phyloP scores from a whole-genome alignment of 2,797 vertebrate species.

The Sebastes trivittatus region DNA sequence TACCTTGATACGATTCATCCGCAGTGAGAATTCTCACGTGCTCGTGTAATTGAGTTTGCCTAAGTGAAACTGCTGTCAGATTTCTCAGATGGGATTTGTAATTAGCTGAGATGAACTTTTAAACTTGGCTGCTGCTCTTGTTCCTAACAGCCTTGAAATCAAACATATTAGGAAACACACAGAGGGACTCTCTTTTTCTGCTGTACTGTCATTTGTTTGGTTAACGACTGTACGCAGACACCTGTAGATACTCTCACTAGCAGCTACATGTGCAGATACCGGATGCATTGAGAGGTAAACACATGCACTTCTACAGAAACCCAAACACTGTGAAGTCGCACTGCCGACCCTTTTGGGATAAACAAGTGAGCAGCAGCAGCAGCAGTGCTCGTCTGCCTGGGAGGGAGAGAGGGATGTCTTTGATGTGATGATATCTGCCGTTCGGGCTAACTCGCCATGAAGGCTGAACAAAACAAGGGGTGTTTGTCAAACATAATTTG shows the following conservation, averaged over 20 bases:
- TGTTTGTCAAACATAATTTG: slow-evolving; percentile 78
- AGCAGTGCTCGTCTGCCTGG: slow-evolving; percentile 50
- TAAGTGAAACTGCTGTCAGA: slow-evolving; percentile 47
- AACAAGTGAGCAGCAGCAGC: slow-evolving; percentile 65
- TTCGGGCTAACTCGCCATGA: slow-evolving; percentile 64
- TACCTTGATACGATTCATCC: slow-evolving; percentile 27
- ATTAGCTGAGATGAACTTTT: slow-evolving; percentile 62
- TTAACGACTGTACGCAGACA: background rate
- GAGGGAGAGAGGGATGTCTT: slow-evolving; percentile 63
- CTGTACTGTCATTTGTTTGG: background rate
- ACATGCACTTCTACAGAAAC: background rate
- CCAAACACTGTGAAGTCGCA: slow-evolving; percentile 58
- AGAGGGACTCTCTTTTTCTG: background rate
- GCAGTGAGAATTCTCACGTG: slow-evolving; percentile 22
- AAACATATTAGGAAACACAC: slow-evolving; percentile 6
- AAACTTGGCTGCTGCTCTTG: slow-evolving; percentile 32
- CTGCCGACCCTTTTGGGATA: slow-evolving; percentile 73
- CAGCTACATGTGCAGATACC: background rate
- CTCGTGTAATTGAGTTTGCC: slow-evolving; percentile 22
- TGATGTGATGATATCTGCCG: slow-evolving; percentile 74
- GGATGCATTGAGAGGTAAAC: background rate
- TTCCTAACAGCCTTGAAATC: slow-evolving; percentile 38
- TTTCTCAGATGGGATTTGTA: slow-evolving; percentile 53
- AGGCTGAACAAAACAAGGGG: slow-evolving; percentile 72
- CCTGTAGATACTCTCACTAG: background rate